Conservation (phyloP, 64 coral and sea anemone species). For the Hydrozoanthus tunicans region DNA sequence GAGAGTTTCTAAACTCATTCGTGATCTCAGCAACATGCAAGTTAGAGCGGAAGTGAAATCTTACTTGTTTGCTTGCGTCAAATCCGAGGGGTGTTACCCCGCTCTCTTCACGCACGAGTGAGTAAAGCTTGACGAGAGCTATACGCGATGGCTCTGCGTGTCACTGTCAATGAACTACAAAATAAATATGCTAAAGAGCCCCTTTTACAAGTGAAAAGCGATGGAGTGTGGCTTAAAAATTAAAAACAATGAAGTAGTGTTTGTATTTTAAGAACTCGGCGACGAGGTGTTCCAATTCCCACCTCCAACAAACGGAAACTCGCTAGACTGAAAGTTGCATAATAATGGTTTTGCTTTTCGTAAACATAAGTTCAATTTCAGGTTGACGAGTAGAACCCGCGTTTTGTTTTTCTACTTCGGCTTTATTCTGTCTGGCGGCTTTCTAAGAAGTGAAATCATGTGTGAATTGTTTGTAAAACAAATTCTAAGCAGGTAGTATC, state of each 20-base stretch:
- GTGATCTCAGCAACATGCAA: slow-evolving; percentile 19
- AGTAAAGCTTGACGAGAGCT: not conserved
- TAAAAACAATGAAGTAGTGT: slow-evolving; percentile 8
- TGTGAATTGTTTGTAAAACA: slow-evolving; percentile 37
- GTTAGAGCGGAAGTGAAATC: slow-evolving; percentile 40
- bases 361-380: not conserved
- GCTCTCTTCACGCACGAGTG: slow-evolving; percentile 28
- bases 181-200: slow-evolving; percentile 14
- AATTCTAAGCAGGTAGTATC: not conserved
- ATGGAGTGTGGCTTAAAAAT: slow-evolving; percentile 25
- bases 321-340: not conserved
- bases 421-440: slow-evolving; percentile 10
- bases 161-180: not conserved
- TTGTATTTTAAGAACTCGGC: not conserved
- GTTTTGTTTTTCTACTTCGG: not conserved
- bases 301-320: slow-evolving; percentile 3
- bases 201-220: slow-evolving; percentile 22
- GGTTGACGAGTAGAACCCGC: not conserved
- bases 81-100: slow-evolving; percentile 18
- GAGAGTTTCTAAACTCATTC: not conserved
- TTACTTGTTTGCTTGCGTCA: slow-evolving; percentile 52
- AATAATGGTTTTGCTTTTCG: not conserved
- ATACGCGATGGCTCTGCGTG: not conserved
- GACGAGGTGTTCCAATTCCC: not conserved
- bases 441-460: not conserved